Evolutionary conservation across 2,888 invertebrate genomes (phyloP), one percentile per base, ranked within the genome.

Genomic region (Tinea semifulvella): DNA sequence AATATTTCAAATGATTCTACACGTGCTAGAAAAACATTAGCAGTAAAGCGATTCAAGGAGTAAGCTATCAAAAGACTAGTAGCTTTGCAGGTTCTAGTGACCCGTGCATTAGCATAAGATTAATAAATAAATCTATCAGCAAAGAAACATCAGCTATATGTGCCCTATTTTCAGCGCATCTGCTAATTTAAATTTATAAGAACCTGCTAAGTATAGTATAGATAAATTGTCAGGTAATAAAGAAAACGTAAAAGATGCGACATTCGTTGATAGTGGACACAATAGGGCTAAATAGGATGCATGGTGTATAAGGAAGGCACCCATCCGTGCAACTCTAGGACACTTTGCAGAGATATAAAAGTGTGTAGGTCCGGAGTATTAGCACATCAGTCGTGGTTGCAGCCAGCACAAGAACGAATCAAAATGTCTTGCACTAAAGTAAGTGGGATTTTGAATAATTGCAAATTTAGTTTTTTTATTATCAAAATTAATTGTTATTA

Each of bases 281-380:
- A 42, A 42, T 42, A 42, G 42, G 42, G 42, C 42, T 42, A 26
- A 40, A 40, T 42, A 42, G 28, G 42, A 42, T 27, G 42, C 11
- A 26, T 27, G 28, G 42, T 27, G 26, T 20, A 20, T 40, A 62
- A 65, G 64, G 60, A 58, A 63, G 51, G 45, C 68, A 70, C 50
- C 60, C 63, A 71, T 65, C 66, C 77, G 65, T 71, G 59, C 55
- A 20, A 46, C 53, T 69, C 66, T 68, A 70, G 71, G 73, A 73
- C 73, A 56, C 60, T 13, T 42, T 17, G 16, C 42, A 38, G 31
- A 47, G 52, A 63, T 76, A 76, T 75, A 75, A 60, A 75, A 58
- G 42, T 31, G 31, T 31, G 31, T 11, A 14, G 11, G 31, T 31
- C 7, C 11, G n/a, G 7, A n/a, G 13, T 2, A 14, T 31, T 6